Evolutionary conservation across 2,113 vertebrate species (phyloP).

Genomic region (Xiphophorus couchianus): DNA sequence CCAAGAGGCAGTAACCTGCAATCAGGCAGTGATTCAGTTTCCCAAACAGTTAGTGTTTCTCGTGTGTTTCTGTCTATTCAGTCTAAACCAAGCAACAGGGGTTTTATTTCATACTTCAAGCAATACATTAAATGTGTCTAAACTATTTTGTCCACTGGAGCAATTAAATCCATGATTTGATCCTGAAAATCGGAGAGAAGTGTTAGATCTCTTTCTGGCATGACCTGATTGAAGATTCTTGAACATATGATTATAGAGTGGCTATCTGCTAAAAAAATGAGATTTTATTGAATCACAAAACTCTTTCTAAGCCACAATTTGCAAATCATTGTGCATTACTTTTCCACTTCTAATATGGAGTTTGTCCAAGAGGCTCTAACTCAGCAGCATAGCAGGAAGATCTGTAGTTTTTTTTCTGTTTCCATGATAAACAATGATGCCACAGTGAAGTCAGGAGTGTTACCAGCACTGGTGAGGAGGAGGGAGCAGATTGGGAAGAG

Average conservation of each 20-base stretch:
- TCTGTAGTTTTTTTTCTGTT: neutral
- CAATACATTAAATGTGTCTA: no score
- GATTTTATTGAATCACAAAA: no score
- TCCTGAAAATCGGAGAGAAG: neutral
- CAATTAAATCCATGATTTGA: neutral
- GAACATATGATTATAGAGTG: no score
- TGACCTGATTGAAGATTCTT: no score
- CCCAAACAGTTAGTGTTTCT: neutral
- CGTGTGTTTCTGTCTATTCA: neutral
- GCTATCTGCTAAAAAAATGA: neutral
- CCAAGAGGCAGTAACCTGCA: slow-evolving; percentile 76
- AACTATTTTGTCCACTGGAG: no score
- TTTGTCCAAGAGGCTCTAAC: neutral
- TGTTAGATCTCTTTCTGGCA: neutral
- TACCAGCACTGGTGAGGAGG: slow-evolving; percentile 71
- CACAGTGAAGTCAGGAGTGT: slow-evolving; percentile 9
- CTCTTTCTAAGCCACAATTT: no score
- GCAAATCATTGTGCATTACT: neutral
- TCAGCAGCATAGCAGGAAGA: neutral
- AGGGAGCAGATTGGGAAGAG: slow-evolving; percentile 80
- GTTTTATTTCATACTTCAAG: neutral
- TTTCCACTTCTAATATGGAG: neutral
- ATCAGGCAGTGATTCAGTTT: slow-evolving; percentile 1
- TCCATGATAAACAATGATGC: neutral
- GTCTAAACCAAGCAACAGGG: neutral